Conservation (phyloP, 2,113 vertebrate species). For the Colius striatus region DNA sequence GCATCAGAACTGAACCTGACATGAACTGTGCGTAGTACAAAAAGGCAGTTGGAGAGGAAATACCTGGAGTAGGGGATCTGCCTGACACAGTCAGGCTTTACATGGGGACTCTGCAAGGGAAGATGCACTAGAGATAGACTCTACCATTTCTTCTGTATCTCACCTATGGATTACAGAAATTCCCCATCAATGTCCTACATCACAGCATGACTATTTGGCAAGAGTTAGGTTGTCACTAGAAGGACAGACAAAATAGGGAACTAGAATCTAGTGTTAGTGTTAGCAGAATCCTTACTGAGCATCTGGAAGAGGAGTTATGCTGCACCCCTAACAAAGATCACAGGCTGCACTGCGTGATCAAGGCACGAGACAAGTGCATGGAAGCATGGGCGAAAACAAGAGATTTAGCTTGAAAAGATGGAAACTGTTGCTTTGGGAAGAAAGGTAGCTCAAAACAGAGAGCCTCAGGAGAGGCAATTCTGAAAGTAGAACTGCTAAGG, state of each 20-base stretch:
- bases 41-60: not conserved
- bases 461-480: not conserved
- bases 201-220: not conserved
- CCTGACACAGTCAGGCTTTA: not conserved
- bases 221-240: not conserved
- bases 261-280: not conserved
- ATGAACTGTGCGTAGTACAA: not conserved
- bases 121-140: not conserved
- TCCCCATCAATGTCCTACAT: rapidly evolving
- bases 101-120: not conserved
- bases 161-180: not conserved
- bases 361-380: not conserved
- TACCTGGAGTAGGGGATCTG: not conserved
- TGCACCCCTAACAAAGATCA: not conserved
- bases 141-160: not conserved
- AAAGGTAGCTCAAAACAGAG: not conserved
- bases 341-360: not conserved
- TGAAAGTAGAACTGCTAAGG: not conserved
- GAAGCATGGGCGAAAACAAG: not conserved
- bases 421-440: not conserved
- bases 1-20: not conserved
- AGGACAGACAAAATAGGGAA: not conserved
- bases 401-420: not conserved
- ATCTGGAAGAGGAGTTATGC: not conserved
- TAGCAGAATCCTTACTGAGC: not conserved